Conservation (phyloP, 2,797 vertebrate genomes). For the Platyrinchus mystaceus region DNA sequence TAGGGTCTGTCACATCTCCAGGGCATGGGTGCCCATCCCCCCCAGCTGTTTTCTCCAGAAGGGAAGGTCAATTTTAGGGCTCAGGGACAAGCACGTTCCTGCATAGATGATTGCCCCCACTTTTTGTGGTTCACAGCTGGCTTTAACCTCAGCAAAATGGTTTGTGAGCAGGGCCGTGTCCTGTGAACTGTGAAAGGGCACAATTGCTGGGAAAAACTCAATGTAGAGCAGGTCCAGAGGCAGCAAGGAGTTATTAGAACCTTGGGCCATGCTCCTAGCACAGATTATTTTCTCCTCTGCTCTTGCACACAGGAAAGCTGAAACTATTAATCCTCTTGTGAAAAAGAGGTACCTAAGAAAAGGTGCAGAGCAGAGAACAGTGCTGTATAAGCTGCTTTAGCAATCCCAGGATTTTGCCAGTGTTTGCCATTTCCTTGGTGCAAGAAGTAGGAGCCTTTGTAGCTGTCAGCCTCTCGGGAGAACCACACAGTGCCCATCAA, state of each 20-base stretch:
- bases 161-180: not conserved
- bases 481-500: not conserved
- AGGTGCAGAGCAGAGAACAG: not conserved
- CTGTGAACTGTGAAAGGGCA: not conserved
- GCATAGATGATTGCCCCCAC: not conserved
- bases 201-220: not conserved
- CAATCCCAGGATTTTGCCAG: not conserved
- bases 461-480: not conserved
- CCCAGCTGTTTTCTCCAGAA: not conserved
- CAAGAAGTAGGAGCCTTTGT: not conserved
- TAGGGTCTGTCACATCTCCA: not conserved
- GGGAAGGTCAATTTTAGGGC: not conserved
- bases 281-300: not conserved
- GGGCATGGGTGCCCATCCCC: accelerated
- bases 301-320: not conserved
- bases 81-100: not conserved
- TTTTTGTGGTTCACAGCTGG: not conserved
- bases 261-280: not conserved
- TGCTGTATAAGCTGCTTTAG: not conserved
- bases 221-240: not conserved
- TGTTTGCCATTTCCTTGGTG: not conserved
- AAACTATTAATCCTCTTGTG: not conserved
- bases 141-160: not conserved
- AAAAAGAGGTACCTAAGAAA: not conserved
- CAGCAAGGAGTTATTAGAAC: not conserved